These are phyloP conservation scores for Pseudoips prasinana DNA, from an alignment of 2,888 invertebrate genomes.

Conservation along the genomic window DNA sequence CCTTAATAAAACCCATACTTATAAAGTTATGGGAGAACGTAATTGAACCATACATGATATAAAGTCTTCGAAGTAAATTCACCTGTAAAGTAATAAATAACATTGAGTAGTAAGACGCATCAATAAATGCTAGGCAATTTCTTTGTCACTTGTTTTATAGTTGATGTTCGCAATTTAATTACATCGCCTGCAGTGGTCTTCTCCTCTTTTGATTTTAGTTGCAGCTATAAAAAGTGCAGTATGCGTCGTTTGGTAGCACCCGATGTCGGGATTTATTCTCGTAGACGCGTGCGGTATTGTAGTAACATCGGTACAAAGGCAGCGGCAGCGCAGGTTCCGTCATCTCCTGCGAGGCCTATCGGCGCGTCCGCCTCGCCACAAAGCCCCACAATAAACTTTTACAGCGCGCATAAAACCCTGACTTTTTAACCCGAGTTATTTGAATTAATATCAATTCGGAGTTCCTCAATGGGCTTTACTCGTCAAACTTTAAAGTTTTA, in stretches of 20 bases:
- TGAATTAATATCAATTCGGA: slow-evolving; percentile 82
- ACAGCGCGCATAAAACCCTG: slow-evolving; percentile 80
- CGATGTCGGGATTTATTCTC: slow-evolving; percentile 32
- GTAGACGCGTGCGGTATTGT: slow-evolving; percentile 40
- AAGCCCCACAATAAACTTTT: slow-evolving; percentile 81
- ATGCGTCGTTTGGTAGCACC: slow-evolving; percentile 34
- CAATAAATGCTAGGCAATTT: slow-evolving; percentile 16
- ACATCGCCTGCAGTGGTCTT: slow-evolving; percentile 10
- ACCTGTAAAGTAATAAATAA: slow-evolving; percentile 6
- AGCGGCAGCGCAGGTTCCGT: slow-evolving; percentile 55
- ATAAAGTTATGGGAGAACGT: too few relatives aligned
- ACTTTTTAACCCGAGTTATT: slow-evolving; percentile 82
- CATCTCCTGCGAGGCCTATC: slow-evolving; percentile 62
- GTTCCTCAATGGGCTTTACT: slow-evolving; percentile 82
- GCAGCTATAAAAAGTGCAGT: slow-evolving; percentile 30
- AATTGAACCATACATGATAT: too few relatives aligned
- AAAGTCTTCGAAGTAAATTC: too few relatives aligned
- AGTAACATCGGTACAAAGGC: slow-evolving; percentile 31
- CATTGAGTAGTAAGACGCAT: slow-evolving; percentile 14
- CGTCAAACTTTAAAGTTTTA: slow-evolving; percentile 81
- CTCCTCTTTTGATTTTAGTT: slow-evolving; percentile 25
- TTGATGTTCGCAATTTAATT: slow-evolving; percentile 28
- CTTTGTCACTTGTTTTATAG: slow-evolving; percentile 22
- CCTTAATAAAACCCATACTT: too few relatives aligned
- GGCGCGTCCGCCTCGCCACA: slow-evolving; percentile 79